phyloP scores from a whole-genome alignment of 2,113 vertebrate species.

The Haliaeetus leucogaster region DNA sequence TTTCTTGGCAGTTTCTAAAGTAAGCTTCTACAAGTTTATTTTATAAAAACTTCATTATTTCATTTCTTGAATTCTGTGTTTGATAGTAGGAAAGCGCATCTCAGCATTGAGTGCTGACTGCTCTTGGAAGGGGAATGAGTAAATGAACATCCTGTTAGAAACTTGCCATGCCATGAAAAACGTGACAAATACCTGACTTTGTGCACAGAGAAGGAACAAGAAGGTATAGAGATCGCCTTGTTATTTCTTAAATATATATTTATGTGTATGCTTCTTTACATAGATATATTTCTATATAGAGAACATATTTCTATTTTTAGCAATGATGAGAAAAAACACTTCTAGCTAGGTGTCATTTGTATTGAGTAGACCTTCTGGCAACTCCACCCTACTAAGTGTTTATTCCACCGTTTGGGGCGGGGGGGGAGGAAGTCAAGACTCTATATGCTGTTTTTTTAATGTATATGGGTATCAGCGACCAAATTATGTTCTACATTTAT shows the following conservation, averaged over 20 bases:
- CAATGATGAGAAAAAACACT: neutral
- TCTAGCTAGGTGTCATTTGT: neutral
- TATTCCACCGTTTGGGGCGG: neutral
- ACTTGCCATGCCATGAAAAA: neutral
- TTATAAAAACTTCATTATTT: neutral
- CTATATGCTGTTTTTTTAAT: neutral
- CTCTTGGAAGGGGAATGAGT: neutral
- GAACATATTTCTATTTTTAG: neutral
- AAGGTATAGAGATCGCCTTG: neutral
- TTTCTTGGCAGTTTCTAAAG: neutral
- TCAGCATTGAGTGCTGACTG: fast-evolving
- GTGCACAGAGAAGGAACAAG: neutral
- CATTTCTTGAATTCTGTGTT: neutral
- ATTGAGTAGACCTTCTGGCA: neutral
- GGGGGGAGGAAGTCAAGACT: neutral
- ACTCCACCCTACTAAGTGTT: neutral
- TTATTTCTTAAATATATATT: neutral
- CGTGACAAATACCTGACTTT: neutral
- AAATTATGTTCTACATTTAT: neutral
- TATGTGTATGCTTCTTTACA: neutral
- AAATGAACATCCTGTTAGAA: neutral
- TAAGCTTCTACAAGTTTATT: neutral
- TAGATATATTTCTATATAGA: neutral
- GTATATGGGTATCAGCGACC: neutral
- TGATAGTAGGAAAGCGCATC: neutral